phyloP scores from a whole-genome alignment of 2,888 invertebrate species.

The Pyralis farinalis region DNA sequence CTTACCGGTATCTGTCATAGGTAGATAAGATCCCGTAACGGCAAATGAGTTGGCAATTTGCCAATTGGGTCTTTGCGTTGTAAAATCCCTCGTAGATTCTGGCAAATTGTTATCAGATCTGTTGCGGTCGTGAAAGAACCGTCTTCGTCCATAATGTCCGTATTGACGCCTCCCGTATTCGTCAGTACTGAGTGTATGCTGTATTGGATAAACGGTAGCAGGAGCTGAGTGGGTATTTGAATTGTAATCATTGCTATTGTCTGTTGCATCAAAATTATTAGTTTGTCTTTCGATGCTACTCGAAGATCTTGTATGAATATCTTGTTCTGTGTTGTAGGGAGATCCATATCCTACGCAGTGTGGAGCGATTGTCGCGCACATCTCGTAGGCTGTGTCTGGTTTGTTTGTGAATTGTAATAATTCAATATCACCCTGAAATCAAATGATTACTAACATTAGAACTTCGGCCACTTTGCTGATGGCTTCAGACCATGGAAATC shows the following conservation, averaged over 20 bases:
- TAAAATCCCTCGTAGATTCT: constrained; percentile 30
- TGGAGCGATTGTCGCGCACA: constrained; percentile 83
- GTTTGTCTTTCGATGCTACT: constrained; percentile 8
- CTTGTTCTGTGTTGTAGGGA: constrained; percentile 15
- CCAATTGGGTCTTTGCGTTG: constrained; percentile 45
- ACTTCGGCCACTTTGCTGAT: no score
- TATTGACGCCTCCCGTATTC: constrained; percentile 31
- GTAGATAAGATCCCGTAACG: constrained; percentile 33
- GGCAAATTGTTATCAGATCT: constrained; percentile 39
- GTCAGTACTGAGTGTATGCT: constrained; percentile 31
- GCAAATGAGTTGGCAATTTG: constrained; percentile 34
- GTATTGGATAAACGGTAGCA: constrained; percentile 18
- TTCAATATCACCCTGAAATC: constrained; percentile 88
- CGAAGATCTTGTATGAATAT: constrained; percentile 11
- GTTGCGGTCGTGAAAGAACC: constrained; percentile 37
- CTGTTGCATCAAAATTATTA: not conserved
- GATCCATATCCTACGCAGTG: constrained; percentile 63
- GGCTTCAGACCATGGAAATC: no score
- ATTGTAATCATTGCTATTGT: not conserved
- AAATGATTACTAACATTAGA: no score
- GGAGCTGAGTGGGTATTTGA: constrained; percentile 1
- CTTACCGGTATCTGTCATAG: constrained; percentile 58
- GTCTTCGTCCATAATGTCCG: constrained; percentile 32
- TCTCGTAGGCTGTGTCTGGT: constrained; percentile 91
- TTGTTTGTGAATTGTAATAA: constrained; percentile 87